These are phyloP conservation scores for Pectinophora gossypiella DNA, from an alignment of 1,140 invertebrate species.

Conservation along the genomic window DNA sequence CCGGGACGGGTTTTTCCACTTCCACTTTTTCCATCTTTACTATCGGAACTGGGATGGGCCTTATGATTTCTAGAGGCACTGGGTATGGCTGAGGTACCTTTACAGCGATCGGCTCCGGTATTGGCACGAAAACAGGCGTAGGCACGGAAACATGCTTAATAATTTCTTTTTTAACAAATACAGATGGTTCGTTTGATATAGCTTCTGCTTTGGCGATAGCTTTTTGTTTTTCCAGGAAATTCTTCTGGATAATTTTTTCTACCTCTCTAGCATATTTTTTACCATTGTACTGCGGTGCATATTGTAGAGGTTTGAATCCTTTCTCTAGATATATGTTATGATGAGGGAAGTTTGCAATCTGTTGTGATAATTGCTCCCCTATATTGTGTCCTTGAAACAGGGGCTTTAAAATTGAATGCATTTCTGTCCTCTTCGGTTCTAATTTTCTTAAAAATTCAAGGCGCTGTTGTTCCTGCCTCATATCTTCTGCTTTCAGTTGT, in stretches of 20 bases:
- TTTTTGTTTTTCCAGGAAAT: slow-evolving; percentile 29
- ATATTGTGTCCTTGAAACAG: background rate
- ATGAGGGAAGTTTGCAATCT: background rate
- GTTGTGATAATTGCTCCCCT: background rate
- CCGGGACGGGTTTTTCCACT: slow-evolving; percentile 20
- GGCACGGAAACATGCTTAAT: slow-evolving; percentile 30
- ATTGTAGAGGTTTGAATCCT: slow-evolving; percentile 9
- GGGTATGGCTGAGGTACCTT: slow-evolving; percentile 36
- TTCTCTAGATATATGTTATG: slow-evolving; percentile 3
- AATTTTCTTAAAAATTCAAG: background rate
- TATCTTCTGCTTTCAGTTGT: slow-evolving; percentile 22
- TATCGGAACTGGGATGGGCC: slow-evolving; percentile 28
- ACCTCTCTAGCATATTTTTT: slow-evolving; percentile 31
- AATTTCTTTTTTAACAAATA: background rate
- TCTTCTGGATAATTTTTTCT: slow-evolving; percentile 25
- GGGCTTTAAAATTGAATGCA: background rate
- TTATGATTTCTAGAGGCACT: slow-evolving; percentile 29
- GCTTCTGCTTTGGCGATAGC: slow-evolving; percentile 16
- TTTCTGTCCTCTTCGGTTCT: background rate
- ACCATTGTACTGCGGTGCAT: slow-evolving; percentile 30
- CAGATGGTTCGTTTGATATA: slow-evolving; percentile 5
- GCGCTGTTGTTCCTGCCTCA: slow-evolving; percentile 4
- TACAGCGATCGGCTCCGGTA: slow-evolving; percentile 27
- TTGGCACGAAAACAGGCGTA: slow-evolving; percentile 26
- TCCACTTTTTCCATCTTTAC: slow-evolving; percentile 23